These are phyloP conservation scores for Oligia fasciuncula DNA, from an alignment of 2,888 invertebrate species.

Conservation along the genomic window DNA sequence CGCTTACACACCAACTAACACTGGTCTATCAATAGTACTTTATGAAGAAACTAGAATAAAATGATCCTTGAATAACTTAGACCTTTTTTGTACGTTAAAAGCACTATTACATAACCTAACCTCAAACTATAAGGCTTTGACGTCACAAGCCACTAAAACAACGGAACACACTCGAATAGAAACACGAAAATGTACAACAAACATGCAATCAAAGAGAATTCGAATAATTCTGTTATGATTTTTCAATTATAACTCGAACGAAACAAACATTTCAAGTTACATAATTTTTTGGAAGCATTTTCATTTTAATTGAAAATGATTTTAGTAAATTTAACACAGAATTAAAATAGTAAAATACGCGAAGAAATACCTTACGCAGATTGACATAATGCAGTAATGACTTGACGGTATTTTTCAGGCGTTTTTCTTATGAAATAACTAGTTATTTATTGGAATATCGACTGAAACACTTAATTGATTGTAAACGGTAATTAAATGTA, in stretches of 20 bases:
- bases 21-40: conserved; percentile 33
- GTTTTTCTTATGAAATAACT: conserved; percentile 16
- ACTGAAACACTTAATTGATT: conserved; percentile 58
- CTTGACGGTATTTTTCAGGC: conserved; percentile 60
- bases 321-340: conserved; percentile 31
- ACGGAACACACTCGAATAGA: conserved; percentile 48
- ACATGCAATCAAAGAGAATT: conserved; percentile 58
- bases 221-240: conserved; percentile 40
- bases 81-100: conserved; percentile 66
- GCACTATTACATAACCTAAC: conserved; percentile 86
- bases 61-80: conserved; percentile 61
- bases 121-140: conserved; percentile 76
- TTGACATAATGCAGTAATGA: conserved; percentile 85
- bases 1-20: conserved; percentile 25
- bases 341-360: conserved; percentile 45
- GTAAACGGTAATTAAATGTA: conserved; percentile 70
- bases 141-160: conserved; percentile 70
- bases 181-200: conserved; percentile 63
- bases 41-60: conserved; percentile 43
- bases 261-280: conserved; percentile 42
- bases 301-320: conserved; percentile 24
- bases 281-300: conserved; percentile 34
- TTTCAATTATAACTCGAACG: conserved; percentile 32
- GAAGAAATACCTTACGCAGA: conserved; percentile 65
- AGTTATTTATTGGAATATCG: conserved; percentile 21